A percentile compares a stretch with the other conserved stretches of the same genome.
Conservation (phyloP, 2,888 invertebrate species). For the Linnaemya tessellans region DNA sequence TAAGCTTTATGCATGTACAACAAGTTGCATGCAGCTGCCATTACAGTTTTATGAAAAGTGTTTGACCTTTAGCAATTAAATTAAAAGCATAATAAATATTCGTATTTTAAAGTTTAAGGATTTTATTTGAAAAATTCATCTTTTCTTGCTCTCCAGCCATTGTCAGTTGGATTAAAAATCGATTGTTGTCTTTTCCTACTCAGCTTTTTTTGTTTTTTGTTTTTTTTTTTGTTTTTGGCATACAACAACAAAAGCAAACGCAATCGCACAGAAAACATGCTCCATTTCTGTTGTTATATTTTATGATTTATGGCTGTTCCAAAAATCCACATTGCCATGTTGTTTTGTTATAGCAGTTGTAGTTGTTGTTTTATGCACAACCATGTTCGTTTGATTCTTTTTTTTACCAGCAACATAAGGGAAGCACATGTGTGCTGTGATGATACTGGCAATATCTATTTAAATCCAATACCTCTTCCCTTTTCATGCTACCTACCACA, state of each 20-base stretch:
- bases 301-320: constrained; percentile 71
- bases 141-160: constrained; percentile 13
- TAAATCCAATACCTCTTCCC: constrained; percentile 11
- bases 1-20: constrained; percentile 6
- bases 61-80: constrained; percentile 61
- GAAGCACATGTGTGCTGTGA: constrained; percentile 61
- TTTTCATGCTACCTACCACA: not conserved
- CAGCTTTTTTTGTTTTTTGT: too few species aligned
- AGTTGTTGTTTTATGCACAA: constrained; percentile 33
- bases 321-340: constrained; percentile 71
- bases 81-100: constrained; percentile 48
- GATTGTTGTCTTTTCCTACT: constrained; percentile 28
- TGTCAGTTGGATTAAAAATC: constrained; percentile 51
- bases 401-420: constrained; percentile 57
- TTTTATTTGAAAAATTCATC: constrained; percentile 22
- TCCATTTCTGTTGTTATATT: constrained; percentile 68
- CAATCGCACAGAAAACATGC: constrained; percentile 61
- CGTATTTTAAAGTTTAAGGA: constrained; percentile 33
- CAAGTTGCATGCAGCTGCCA: constrained; percentile 52
- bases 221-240: not conserved
- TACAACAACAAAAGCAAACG: constrained; percentile 15
- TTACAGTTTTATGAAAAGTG: constrained; percentile 42
- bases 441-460: constrained; percentile 29
- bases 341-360: constrained; percentile 47
- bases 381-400: constrained; percentile 42